Evolutionary conservation across 2,888 invertebrate species (phyloP).

Genomic region (Gonocerus acuteangulatus): DNA sequence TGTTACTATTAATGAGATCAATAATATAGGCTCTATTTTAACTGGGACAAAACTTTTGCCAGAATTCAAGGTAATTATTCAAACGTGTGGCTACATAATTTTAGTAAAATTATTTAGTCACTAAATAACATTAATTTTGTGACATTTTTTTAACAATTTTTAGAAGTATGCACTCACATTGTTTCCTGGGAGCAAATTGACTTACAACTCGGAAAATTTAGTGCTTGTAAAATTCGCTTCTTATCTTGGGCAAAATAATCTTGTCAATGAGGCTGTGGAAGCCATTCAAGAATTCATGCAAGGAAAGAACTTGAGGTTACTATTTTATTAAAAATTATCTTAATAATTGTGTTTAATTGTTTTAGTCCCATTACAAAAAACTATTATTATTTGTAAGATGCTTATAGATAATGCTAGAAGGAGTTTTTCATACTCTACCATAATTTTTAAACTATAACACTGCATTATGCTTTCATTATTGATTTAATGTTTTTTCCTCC

Average conservation of each 20-base stretch:
- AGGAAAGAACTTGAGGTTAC: not conserved
- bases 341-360: too few species aligned
- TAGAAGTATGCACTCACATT: not conserved
- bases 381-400: too few species aligned
- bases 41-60: not conserved
- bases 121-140: not conserved
- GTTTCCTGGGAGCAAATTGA: not conserved
- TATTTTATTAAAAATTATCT: not conserved
- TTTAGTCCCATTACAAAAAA: too few species aligned
- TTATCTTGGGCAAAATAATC: not conserved
- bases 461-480: too few species aligned
- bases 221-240: conserved; percentile 1
- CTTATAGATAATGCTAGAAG: too few species aligned
- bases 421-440: too few species aligned
- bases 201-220: not conserved
- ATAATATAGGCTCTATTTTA: not conserved
- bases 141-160: not conserved
- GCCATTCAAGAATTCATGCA: not conserved
- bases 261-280: conserved; percentile 1
- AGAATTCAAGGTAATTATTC: conserved; percentile 2
- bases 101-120: not conserved
- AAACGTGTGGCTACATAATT: not conserved
- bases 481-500: too few species aligned
- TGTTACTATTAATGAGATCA: conserved; percentile 49
- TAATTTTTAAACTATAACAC: too few species aligned